Conservation (phyloP, 2,113 vertebrate genomes). For the Carlito syrichta region DNA sequence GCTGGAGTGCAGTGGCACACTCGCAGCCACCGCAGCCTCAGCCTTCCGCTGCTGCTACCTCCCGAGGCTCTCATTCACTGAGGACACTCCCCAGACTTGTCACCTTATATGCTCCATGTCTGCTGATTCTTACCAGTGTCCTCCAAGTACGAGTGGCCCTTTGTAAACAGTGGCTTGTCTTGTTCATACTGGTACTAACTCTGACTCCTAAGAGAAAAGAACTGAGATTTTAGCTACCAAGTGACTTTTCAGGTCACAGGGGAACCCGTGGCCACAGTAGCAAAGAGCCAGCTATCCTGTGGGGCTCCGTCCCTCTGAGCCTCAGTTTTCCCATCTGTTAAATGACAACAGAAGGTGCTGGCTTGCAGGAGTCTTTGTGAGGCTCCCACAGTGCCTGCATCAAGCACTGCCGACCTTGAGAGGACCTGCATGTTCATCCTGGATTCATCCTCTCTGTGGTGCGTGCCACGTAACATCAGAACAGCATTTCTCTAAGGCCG, state of each 20-base stretch:
- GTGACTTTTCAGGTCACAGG: too few relatives aligned
- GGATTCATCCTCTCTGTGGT: background rate
- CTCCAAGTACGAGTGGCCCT: background rate
- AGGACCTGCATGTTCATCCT: too few relatives aligned
- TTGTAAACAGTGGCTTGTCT: background rate
- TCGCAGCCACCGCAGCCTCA: too few relatives aligned
- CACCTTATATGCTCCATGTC: background rate
- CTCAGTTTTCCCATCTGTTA: background rate
- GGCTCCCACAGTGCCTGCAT: background rate
- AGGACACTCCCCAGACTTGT: background rate
- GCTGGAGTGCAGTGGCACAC: too few relatives aligned
- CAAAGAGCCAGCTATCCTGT: background rate
- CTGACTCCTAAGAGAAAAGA: background rate
- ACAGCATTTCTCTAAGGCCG: background rate
- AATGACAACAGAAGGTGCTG: background rate
- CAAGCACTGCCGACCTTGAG: fast-evolving
- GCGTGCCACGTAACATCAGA: background rate
- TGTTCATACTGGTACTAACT: too few relatives aligned
- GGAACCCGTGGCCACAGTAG: background rate
- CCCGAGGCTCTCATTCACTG: fast-evolving
- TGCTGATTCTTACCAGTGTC: background rate
- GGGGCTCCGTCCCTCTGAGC: background rate
- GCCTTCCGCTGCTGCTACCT: background rate
- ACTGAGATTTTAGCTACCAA: background rate
- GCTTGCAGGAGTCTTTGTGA: fast-evolving